Evolutionary conservation across 1,140 invertebrate genomes (phyloP).

Genomic region (Drosophila hydei): DNA sequence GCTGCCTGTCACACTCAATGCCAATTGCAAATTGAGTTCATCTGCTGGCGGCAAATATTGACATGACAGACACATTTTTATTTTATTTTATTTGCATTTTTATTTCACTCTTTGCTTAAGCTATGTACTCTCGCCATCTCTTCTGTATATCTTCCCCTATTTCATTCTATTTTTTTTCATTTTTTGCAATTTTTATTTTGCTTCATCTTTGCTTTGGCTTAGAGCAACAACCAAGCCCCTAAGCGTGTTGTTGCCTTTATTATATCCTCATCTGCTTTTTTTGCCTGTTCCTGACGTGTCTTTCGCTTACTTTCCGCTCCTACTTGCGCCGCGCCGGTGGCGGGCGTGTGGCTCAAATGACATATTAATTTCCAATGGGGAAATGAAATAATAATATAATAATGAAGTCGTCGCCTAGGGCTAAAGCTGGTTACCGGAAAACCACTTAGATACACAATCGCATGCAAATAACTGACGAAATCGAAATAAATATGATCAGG

Average conservation of each 20-base stretch:
- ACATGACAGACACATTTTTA: conserved; percentile 82
- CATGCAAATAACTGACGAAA: conserved; percentile 70
- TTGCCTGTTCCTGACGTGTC: conserved; percentile 12
- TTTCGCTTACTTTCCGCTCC: conserved; percentile 22
- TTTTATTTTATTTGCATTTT: conserved; percentile 83
- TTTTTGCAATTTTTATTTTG: conserved; percentile 50
- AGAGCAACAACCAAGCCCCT: conserved; percentile 31
- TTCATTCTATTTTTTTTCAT: conserved; percentile 28
- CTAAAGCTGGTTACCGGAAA: conserved; percentile 21
- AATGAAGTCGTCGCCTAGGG: conserved; percentile 70
- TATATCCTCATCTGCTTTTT: conserved; percentile 30
- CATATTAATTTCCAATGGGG: conserved; percentile 82
- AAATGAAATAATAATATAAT: conserved; percentile 81
- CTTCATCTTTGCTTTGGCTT: conserved; percentile 46
- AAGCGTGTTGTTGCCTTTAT: conserved; percentile 54
- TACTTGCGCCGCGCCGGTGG: conserved; percentile 17
- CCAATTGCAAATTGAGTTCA: conserved; percentile 83
- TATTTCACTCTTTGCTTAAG: conserved; percentile 65
- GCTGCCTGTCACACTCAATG: conserved; percentile 68
- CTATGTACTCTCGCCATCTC: conserved; percentile 3
- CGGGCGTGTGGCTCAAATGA: conserved; percentile 71
- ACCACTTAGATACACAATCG: conserved; percentile 50
- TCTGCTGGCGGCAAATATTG: conserved; percentile 82
- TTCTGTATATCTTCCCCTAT: background rate
- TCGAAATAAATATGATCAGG: conserved; percentile 75